Conservation (phyloP, 2,797 vertebrate species). For the Sciurus vulgaris region DNA sequence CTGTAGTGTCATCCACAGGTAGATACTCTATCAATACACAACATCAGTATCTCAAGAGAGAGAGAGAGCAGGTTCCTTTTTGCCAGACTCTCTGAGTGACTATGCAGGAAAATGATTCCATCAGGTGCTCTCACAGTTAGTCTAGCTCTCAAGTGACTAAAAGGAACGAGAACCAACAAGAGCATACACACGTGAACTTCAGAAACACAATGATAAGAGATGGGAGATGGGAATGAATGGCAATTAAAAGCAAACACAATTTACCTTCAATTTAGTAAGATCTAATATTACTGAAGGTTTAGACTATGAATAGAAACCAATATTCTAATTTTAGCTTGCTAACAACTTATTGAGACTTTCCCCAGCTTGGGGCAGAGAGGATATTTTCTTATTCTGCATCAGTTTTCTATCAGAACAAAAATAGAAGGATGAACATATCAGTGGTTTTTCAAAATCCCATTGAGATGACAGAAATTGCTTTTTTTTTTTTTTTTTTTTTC, state of each 20-base stretch:
- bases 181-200: neutral
- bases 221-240: neutral
- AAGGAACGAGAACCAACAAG: neutral
- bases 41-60: neutral
- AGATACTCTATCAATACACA: neutral
- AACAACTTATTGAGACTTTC: neutral
- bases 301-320: conserved; percentile 31
- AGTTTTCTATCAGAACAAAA: neutral
- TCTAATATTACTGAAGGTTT: neutral
- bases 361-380: too few relatives aligned
- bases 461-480: neutral
- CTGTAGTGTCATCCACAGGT: neutral
- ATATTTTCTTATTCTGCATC: neutral
- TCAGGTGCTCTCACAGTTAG: neutral
- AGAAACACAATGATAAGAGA: neutral
- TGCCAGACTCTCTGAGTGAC: neutral
- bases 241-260: neutral
- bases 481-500: neutral
- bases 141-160: neutral
- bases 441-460: neutral
- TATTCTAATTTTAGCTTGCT: conserved; percentile 1
- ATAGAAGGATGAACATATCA: neutral
- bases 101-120: neutral
- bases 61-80: neutral
- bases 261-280: conserved; percentile 23